phyloP scores from a whole-genome alignment of 2,797 vertebrate genomes.

The Nyctalus aviator region DNA sequence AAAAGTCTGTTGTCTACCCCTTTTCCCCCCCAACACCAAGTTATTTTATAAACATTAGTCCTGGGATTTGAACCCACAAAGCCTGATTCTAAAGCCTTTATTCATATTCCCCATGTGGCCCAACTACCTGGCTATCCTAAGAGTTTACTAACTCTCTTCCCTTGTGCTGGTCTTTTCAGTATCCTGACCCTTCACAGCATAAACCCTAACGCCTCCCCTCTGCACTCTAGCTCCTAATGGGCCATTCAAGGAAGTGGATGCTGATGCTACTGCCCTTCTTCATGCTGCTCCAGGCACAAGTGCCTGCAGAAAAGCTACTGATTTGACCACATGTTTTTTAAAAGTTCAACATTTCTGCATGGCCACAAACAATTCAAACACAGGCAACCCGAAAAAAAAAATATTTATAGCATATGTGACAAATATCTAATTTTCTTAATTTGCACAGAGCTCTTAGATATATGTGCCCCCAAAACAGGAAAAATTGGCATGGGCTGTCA shows the following conservation, averaged over 20 bases:
- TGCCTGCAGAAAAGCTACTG: neutral
- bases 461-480: neutral
- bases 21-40: neutral
- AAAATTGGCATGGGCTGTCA: neutral
- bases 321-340: neutral
- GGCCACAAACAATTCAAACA: neutral
- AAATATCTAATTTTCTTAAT: constrained; percentile 37
- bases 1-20: neutral
- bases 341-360: neutral
- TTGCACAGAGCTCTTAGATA: neutral
- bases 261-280: neutral
- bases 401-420: neutral
- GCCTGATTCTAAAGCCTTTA: neutral
- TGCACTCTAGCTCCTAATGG: neutral
- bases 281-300: neutral
- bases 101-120: neutral
- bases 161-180: neutral
- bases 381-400: neutral
- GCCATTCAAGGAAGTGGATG: neutral
- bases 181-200: neutral
- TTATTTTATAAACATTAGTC: neutral
- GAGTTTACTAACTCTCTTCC: neutral
- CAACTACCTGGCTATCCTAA: neutral
- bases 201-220: neutral
- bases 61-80: neutral